Evolutionary conservation across 1,140 invertebrate species (phyloP).

Genomic region (Cydia splendana): DNA sequence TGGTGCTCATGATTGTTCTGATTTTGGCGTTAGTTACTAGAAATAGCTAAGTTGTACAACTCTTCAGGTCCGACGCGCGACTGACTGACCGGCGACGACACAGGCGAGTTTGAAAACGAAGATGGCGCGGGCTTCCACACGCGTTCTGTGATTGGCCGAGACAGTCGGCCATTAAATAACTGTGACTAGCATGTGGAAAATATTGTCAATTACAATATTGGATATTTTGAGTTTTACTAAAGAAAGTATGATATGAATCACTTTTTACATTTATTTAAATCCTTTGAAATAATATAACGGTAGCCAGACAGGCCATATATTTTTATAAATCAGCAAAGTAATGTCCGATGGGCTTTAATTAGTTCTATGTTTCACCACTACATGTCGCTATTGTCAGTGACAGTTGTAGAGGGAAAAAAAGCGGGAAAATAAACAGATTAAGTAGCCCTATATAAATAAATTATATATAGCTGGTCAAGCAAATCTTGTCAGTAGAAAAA

Average conservation of each 20-base stretch:
- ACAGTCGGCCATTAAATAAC: slow-evolving; percentile 60
- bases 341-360: slow-evolving; percentile 37
- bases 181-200: slow-evolving; percentile 61
- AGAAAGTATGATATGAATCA: slow-evolving; percentile 27
- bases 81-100: slow-evolving; percentile 80
- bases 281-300: neutral
- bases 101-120: slow-evolving; percentile 90
- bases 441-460: too few relatives aligned
- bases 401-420: slow-evolving; percentile 34
- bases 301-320: neutral
- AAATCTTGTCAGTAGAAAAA: too few relatives aligned
- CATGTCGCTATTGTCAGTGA: slow-evolving; percentile 36
- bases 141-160: slow-evolving; percentile 81
- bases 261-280: slow-evolving; percentile 44
- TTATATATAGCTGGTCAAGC: too few relatives aligned
- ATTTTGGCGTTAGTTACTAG: slow-evolving; percentile 76
- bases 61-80: slow-evolving; percentile 81
- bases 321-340: slow-evolving; percentile 36
- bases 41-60: slow-evolving; percentile 73
- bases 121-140: slow-evolving; percentile 88
- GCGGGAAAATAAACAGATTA: slow-evolving; percentile 49
- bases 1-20: slow-evolving; percentile 88
- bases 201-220: slow-evolving; percentile 43
- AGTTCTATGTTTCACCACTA: slow-evolving; percentile 40
- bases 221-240: slow-evolving; percentile 27